Evolutionary conservation across 2,797 vertebrate genomes (phyloP).

Genomic region (Syngnathus rostellatus): DNA sequence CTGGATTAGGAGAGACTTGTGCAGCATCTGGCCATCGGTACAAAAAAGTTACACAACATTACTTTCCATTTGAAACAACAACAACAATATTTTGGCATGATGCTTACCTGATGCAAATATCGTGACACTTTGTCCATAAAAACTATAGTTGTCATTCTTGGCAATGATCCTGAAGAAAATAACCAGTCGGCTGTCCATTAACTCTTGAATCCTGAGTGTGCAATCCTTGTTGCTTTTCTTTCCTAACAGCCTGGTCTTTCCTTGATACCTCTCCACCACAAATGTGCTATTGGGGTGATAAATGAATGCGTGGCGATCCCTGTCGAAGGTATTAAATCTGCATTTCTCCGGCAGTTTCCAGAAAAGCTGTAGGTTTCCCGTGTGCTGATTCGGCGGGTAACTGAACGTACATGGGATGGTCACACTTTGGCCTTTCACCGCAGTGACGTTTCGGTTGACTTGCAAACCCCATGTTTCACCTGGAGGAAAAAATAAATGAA

Average conservation of each 20-base stretch:
- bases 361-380: not conserved
- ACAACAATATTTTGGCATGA: not conserved
- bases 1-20: accelerated
- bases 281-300: slow-evolving; percentile 7
- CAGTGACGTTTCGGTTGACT: accelerated
- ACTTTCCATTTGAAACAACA: not conserved
- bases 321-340: accelerated
- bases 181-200: accelerated
- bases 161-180: slow-evolving; percentile 30
- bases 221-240: not conserved
- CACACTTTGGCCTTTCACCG: not conserved
- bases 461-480: not conserved
- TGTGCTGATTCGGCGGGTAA: accelerated
- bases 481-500: slow-evolving; percentile 16
- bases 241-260: slow-evolving; percentile 20
- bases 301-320: not conserved
- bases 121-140: accelerated
- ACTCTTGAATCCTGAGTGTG: slow-evolving; percentile 18
- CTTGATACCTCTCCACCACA: slow-evolving; percentile 17
- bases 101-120: slow-evolving; percentile 24
- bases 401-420: slow-evolving; percentile 18
- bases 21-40: accelerated
- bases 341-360: slow-evolving; percentile 1
- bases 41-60: slow-evolving; percentile 1
- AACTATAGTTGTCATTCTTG: not conserved